A percentile compares a stretch with the other conserved stretches of the same genome.
Conservation (phyloP, 2,888 invertebrate genomes). For the Tuberolachnus salignus region DNA sequence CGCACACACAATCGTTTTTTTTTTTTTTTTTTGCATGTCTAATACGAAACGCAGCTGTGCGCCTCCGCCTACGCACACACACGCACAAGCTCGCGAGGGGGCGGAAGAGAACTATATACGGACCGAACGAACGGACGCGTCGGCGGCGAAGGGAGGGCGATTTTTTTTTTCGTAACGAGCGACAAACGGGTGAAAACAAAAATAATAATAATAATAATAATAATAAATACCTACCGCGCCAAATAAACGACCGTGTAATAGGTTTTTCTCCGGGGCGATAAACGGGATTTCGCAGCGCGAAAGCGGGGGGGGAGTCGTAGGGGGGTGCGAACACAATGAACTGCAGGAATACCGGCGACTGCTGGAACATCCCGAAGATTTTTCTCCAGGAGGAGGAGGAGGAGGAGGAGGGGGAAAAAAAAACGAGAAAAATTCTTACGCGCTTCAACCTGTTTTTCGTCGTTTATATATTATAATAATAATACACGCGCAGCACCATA, state of each 20-base stretch:
- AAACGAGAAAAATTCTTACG: slow-evolving; percentile 35
- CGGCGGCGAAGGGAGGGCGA: slow-evolving; percentile 18
- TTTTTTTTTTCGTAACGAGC: slow-evolving; percentile 36
- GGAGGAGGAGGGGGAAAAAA: not conserved
- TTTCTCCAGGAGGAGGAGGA: not conserved
- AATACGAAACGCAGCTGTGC: slow-evolving; percentile 48
- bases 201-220: not conserved
- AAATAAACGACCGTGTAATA: slow-evolving; percentile 56
- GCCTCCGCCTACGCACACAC: slow-evolving; percentile 13
- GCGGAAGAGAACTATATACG: not conserved
- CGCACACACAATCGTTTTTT: slow-evolving; percentile 34
- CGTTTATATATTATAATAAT: no score
- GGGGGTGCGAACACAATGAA: slow-evolving; percentile 47
- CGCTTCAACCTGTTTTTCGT: slow-evolving; percentile 40
- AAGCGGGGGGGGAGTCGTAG: not conserved
- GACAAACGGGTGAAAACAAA: slow-evolving; percentile 3
- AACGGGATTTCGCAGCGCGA: slow-evolving; percentile 41
- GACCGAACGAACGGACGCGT: not conserved
- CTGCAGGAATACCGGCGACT: not conserved
- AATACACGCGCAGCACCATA: no score
- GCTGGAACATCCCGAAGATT: not conserved
- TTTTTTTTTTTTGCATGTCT: slow-evolving; percentile 55
- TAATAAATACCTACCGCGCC: slow-evolving; percentile 24
- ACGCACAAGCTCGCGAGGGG: not conserved
- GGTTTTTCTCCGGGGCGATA: slow-evolving; percentile 51